Conservation (phyloP, 2,113 vertebrate species). For the Bubo blakistoni region DNA sequence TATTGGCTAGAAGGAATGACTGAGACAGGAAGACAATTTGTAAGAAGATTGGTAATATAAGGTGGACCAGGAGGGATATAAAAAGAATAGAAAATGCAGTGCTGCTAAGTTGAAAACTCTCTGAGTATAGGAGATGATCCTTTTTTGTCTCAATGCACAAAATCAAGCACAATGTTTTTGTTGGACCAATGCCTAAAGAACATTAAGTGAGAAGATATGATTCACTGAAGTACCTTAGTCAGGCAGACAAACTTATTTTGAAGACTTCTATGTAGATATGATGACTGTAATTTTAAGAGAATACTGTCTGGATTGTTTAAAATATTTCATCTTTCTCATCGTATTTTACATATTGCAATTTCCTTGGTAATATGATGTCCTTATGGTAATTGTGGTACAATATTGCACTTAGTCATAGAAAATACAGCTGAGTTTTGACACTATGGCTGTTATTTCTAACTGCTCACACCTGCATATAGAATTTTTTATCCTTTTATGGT, state of each 20-base stretch:
- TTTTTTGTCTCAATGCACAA: background rate
- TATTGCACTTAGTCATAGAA: background rate
- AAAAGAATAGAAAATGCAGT: background rate
- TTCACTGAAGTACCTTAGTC: background rate
- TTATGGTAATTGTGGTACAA: background rate
- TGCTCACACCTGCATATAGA: background rate
- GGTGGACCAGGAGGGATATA: background rate
- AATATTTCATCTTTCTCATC: background rate
- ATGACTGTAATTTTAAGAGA: background rate
- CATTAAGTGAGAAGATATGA: background rate
- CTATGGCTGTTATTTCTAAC: background rate
- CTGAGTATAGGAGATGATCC: background rate
- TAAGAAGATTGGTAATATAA: background rate
- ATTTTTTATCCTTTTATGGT: background rate
- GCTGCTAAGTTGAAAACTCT: background rate
- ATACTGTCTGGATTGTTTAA: background rate
- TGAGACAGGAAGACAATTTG: background rate
- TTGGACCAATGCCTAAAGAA: background rate
- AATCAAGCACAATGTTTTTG: background rate
- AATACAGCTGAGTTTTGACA: background rate
- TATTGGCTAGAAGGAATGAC: background rate
- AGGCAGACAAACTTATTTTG: background rate
- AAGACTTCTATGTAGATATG: background rate
- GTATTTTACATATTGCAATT: background rate
- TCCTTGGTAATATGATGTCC: background rate